Conservation (phyloP, 2,888 invertebrate genomes). For the Anticlea derivata region DNA sequence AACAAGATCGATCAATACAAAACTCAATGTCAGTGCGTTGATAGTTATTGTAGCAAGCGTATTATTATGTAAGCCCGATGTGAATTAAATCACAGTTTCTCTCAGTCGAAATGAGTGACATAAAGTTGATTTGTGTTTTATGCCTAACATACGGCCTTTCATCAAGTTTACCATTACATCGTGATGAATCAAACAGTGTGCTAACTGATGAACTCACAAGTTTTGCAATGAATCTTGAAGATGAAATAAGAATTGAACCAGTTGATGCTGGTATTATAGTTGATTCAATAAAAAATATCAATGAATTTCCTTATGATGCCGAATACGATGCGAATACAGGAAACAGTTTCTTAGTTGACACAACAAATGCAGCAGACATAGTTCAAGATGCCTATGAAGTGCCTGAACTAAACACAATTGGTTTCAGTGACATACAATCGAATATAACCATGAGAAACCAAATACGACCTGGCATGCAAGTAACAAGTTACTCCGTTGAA, state of each 20-base stretch:
- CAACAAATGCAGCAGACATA: too few species aligned
- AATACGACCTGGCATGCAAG: conserved; percentile 56
- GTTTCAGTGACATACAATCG: background rate
- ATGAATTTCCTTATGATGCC: too few species aligned
- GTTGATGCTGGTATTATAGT: too few species aligned
- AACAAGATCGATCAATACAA: too few species aligned
- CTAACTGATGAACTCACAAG: background rate
- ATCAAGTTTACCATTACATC: conserved; percentile 2
- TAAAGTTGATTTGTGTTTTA: background rate
- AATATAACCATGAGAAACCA: conserved; percentile 34
- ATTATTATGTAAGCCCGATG: background rate
- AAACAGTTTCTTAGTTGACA: too few species aligned
- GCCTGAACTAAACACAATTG: background rate
- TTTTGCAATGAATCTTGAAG: background rate
- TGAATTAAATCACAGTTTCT: too few species aligned
- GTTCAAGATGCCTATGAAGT: too few species aligned
- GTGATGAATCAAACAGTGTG: background rate
- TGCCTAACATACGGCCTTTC: background rate
- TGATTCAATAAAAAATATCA: too few species aligned
- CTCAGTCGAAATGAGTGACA: conserved; percentile 1
- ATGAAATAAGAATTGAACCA: background rate
- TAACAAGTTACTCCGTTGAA: conserved; percentile 47
- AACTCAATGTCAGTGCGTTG: conserved; percentile 10
- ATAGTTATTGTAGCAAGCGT: conserved; percentile 5
- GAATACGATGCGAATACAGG: too few species aligned